Percentiles rank a stretch among this genome's conserved stretches.
phyloP scores from a whole-genome alignment of 2,888 invertebrate genomes.

The Coelopa pilipes region DNA sequence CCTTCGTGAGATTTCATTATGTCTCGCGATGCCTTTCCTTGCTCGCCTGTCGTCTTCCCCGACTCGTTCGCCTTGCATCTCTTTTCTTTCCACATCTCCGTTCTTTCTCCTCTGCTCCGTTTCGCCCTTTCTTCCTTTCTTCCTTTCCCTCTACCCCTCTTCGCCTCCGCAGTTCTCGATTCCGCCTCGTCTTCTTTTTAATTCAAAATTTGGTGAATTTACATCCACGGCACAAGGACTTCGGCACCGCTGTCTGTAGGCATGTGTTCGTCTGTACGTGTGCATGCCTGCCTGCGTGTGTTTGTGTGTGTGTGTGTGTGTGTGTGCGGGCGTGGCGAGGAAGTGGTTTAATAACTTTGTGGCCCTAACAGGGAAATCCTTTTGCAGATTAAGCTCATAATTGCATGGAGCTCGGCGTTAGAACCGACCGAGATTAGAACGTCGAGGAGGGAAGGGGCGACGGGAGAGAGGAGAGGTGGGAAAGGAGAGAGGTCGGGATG shows the following conservation, averaged over 20 bases:
- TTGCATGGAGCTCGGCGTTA: slow-evolving; percentile 3
- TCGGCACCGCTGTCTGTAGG: neutral
- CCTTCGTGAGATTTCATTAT: neutral
- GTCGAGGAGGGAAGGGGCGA: neutral
- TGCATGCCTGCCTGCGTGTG: slow-evolving; percentile 5
- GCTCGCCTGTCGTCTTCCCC: no score
- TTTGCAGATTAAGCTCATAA: slow-evolving; percentile 27
- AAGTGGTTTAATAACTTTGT: slow-evolving; percentile 37
- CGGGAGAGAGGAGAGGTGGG: slow-evolving; percentile 2
- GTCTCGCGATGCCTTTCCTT: no score
- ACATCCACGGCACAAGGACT: neutral
- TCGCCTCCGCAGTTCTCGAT: neutral
- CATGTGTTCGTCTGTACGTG: slow-evolving; percentile 11
- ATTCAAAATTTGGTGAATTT: neutral
- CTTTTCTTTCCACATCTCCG: no score
- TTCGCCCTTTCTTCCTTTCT: neutral
- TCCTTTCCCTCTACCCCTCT: neutral
- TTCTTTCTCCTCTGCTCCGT: no score
- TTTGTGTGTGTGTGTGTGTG: no score
- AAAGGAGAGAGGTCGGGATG: neutral
- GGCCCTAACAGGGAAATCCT: slow-evolving; percentile 43
- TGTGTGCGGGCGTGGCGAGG: no score
- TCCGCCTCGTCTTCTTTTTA: neutral
- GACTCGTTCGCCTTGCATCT: no score
- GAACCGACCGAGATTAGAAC: neutral